A percentile compares a stretch with the other conserved stretches of the same genome.
These are phyloP conservation scores for Ostrea edulis DNA, from an alignment of 1,140 invertebrate genomes.

Conservation along the genomic window DNA sequence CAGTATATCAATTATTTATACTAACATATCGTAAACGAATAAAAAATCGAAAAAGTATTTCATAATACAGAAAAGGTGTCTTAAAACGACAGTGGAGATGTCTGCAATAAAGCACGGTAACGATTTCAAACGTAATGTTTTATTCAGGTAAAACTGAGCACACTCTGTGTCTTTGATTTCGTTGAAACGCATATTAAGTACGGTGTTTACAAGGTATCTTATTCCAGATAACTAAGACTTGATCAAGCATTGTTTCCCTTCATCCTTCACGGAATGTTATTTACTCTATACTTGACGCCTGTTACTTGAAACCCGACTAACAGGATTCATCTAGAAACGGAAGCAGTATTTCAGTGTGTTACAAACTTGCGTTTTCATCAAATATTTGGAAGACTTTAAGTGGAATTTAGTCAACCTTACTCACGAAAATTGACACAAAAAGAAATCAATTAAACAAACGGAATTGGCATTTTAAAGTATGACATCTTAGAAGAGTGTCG, in stretches of 20 bases:
- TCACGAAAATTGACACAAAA: conserved; percentile 42
- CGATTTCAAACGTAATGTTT: background rate
- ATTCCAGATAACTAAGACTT: conserved; percentile 33
- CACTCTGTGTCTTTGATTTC: background rate
- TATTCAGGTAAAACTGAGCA: background rate
- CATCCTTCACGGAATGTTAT: conserved; percentile 10
- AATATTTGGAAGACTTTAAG: conserved; percentile 41
- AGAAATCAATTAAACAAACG: conserved; percentile 49
- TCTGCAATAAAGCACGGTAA: background rate
- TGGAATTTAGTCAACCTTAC: conserved; percentile 25
- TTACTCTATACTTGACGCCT: conserved; percentile 38
- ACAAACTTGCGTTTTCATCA: conserved; percentile 40
- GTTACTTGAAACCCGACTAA: conserved; percentile 30
- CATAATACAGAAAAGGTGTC: too few species aligned
- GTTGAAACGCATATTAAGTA: background rate
- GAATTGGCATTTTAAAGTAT: conserved; percentile 50
- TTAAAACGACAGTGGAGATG: too few species aligned
- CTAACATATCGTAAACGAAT: too few species aligned
- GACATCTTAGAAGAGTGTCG: conserved; percentile 41
- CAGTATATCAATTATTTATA: too few species aligned
- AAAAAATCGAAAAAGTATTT: too few species aligned
- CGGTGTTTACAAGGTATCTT: conserved; percentile 23
- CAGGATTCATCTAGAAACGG: conserved; percentile 8
- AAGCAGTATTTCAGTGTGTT: conserved; percentile 3
- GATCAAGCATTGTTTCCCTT: conserved; percentile 31